phyloP scores from a whole-genome alignment of 2,113 vertebrate genomes.

The Nerophis ophidion region DNA sequence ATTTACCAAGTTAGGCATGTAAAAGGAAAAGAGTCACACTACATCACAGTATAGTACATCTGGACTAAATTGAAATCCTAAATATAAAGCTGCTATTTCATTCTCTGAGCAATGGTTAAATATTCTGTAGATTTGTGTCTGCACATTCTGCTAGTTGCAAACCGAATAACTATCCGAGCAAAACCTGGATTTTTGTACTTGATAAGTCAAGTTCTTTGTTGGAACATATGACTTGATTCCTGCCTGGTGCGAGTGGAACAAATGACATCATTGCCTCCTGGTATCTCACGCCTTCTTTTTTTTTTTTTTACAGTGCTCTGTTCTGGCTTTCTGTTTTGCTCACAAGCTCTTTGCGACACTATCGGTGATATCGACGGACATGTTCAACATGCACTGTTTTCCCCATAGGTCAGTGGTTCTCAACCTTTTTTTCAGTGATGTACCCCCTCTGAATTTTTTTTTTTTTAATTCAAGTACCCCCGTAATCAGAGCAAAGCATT shows the following conservation, averaged over 20 bases:
- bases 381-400: background rate
- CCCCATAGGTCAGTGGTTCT: too few relatives aligned
- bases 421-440: too few relatives aligned
- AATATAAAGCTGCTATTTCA: background rate
- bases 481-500: too few relatives aligned
- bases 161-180: conserved; percentile 42
- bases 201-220: conserved; percentile 52
- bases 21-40: background rate
- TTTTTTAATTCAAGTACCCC: too few relatives aligned
- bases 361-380: background rate
- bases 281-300: conserved; percentile 48
- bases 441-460: too few relatives aligned
- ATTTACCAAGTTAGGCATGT: background rate
- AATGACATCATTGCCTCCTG: conserved; percentile 65
- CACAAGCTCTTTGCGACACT: conserved; percentile 11
- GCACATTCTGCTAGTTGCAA: conserved; percentile 31
- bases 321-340: conserved; percentile 18
- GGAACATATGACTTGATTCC: conserved; percentile 59
- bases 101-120: conserved; percentile 1
- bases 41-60: background rate
- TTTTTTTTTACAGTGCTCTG: conserved; percentile 12
- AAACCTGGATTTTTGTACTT: conserved; percentile 46
- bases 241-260: conserved; percentile 62
- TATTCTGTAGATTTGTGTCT: conserved; percentile 15
- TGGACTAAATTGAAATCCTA: background rate